Evolutionary conservation across 1,140 invertebrate species (phyloP).

Genomic region (Drosophila novamexicana): DNA sequence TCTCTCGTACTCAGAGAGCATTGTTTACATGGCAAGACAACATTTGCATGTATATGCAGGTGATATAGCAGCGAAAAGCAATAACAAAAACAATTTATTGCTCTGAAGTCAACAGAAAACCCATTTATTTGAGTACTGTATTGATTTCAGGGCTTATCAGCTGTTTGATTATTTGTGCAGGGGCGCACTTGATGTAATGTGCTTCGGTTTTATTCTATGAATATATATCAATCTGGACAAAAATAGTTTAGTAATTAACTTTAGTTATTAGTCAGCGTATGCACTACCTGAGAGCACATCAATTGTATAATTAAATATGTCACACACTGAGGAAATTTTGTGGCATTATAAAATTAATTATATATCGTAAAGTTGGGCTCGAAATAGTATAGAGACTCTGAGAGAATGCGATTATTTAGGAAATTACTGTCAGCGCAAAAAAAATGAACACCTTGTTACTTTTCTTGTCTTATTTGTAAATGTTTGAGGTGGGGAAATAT

Average conservation of each 20-base stretch:
- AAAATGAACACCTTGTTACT: too few relatives aligned
- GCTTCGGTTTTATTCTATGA: not conserved
- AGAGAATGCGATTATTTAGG: too few relatives aligned
- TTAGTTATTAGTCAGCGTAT: not conserved
- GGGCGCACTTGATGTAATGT: not conserved
- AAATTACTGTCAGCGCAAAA: too few relatives aligned
- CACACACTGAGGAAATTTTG: not conserved
- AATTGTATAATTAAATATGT: not conserved
- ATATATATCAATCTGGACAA: constrained; percentile 11
- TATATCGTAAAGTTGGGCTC: too few relatives aligned
- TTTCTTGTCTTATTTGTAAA: too few relatives aligned
- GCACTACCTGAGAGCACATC: not conserved
- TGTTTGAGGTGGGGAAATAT: too few relatives aligned
- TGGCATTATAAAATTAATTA: too few relatives aligned
- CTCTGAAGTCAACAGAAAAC: constrained; percentile 16
- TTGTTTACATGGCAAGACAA: not conserved
- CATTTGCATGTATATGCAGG: constrained; percentile 6
- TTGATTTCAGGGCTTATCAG: constrained; percentile 40
- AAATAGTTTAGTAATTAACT: not conserved
- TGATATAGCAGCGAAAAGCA: constrained; percentile 1
- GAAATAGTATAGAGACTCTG: too few relatives aligned
- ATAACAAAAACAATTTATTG: constrained; percentile 9
- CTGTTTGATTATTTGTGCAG: constrained; percentile 28
- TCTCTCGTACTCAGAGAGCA: constrained; percentile 7
- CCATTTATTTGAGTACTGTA: constrained; percentile 34